These are phyloP conservation scores for Tenthredo livida DNA, from an alignment of 2,888 invertebrate genomes.

Conservation along the genomic window DNA sequence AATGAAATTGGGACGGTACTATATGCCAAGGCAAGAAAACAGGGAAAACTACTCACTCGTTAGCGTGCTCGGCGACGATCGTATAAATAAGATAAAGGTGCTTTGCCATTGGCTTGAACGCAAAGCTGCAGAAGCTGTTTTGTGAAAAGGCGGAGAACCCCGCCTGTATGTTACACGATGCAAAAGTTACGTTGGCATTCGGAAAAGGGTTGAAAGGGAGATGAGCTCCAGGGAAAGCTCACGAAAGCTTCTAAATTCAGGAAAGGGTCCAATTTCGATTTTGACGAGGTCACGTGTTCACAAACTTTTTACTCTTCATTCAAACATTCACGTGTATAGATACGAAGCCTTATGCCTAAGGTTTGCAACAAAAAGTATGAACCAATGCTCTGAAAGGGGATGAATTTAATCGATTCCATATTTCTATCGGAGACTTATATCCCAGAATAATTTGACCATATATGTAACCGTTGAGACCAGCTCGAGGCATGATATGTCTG, in stretches of 20 bases:
- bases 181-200: constrained; percentile 63
- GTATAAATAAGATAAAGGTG: constrained; percentile 51
- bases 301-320: constrained; percentile 46
- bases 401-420: neutral
- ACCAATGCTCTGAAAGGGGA: neutral
- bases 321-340: neutral
- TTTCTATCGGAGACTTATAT: neutral
- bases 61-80: constrained; percentile 38
- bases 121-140: constrained; percentile 13
- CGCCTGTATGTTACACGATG: constrained; percentile 51
- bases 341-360: neutral
- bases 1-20: constrained; percentile 36
- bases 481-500: constrained; percentile 1
- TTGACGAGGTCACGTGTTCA: constrained; percentile 52
- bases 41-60: constrained; percentile 50
- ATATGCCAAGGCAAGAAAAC: constrained; percentile 27
- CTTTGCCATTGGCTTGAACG: constrained; percentile 11
- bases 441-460: neutral
- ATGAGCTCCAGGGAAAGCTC: constrained; percentile 15
- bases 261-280: constrained; percentile 63
- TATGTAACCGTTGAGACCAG: neutral
- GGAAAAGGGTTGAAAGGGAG: constrained; percentile 58
- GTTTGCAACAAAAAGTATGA: neutral
- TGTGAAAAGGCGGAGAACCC: neutral
- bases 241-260: constrained; percentile 53